phyloP scores from a whole-genome alignment of 2,113 vertebrate species.

The Tupaia chinensis region DNA sequence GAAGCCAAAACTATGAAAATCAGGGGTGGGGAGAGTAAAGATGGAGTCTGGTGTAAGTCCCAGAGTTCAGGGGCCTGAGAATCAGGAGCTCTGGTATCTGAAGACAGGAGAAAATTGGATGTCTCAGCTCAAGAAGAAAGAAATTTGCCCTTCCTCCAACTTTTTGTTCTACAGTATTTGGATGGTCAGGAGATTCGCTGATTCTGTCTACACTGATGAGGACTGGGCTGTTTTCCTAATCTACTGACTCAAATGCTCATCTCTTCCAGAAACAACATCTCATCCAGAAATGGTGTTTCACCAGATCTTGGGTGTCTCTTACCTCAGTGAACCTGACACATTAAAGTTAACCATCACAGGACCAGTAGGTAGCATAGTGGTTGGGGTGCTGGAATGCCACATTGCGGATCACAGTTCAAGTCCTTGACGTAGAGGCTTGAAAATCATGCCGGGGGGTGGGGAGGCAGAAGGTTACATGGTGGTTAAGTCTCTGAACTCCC shows the following conservation, averaged over 20 bases:
- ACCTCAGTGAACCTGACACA: not conserved
- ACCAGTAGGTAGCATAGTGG: no score
- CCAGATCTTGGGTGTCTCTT: not conserved
- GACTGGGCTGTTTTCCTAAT: not conserved
- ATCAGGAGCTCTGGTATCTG: not conserved
- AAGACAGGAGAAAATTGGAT: not conserved
- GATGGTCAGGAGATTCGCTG: not conserved
- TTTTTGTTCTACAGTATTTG: not conserved
- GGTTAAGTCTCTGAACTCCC: no score
- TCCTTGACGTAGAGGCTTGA: no score
- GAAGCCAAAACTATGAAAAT: not conserved
- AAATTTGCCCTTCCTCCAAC: not conserved
- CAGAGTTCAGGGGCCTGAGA: not conserved
- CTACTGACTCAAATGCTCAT: not conserved
- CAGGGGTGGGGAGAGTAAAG: not conserved
- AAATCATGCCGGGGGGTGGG: no score
- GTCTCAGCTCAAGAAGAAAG: not conserved
- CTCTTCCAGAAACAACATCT: not conserved
- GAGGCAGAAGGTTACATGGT: no score
- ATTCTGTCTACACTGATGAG: not conserved
- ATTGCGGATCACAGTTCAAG: no score
- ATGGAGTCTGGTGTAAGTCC: not conserved
- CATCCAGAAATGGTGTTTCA: not conserved
- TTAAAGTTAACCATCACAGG: not conserved
- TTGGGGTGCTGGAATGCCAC: no score